Evolutionary conservation across 2,888 invertebrate species (phyloP), one percentile per base, ranked within the genome.

Genomic region (Lasioglossum leucozonium): DNA sequence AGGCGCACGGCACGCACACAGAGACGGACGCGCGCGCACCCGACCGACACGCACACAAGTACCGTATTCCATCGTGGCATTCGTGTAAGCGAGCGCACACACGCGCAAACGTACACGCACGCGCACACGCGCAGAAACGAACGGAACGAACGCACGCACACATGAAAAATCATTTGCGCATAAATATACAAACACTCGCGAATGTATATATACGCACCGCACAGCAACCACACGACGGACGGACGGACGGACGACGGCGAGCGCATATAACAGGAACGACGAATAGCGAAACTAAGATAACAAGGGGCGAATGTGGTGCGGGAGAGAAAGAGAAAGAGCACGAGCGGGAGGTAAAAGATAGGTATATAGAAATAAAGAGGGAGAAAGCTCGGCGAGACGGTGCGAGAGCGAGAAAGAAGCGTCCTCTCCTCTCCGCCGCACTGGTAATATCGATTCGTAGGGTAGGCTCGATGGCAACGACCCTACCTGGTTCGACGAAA

Each of bases 381-480:
- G 81, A 86, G 86, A 83, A 82, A 81, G 79, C 73, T 78, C 72
- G 79, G 40, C 40, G 81, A 82, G 79, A 79, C 81, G 81, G 81
- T 73, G 79, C 44, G 87, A 77, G 82, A 82, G 79, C 76, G 80
- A 79, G 78, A 79, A 79, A 74, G 58, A 79, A 67, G 84, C 81
- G 55, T 87, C 79, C 75, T 86, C 81, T 87, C 79, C 75, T 86
- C 81, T 84, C 74, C 78, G 78, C 79, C 77, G 73, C 81, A 88
- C 74, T 77, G 81, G 74, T 82, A 84, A 91, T 92, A 92, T 92
- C 91, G 93, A 93, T 93, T 92, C 89, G 91, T 91, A 91, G 93
- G 93, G 93, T 93, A 92, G 91, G 90, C 82, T 78, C 90, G 92
- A 93, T 93, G 93, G 93, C 94, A 94, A 94, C 94, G 94, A 94